Percentiles rank a stretch among this genome's conserved stretches.
These are phyloP conservation scores for Microctenopoma stevenorrisi DNA, from an alignment of 2,797 vertebrate genomes.

Conservation along the genomic window DNA sequence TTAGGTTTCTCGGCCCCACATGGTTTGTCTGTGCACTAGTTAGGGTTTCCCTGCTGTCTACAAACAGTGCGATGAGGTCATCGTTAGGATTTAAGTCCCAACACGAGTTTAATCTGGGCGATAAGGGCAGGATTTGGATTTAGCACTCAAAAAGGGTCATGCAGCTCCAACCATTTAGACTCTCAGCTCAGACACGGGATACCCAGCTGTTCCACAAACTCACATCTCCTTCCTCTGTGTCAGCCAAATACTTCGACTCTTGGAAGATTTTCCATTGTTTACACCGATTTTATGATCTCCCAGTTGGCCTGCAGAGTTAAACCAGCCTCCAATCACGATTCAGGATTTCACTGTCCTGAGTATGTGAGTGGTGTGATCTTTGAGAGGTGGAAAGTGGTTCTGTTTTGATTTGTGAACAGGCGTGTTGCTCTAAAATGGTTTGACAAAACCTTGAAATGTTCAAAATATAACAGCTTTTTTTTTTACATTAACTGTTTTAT, in stretches of 20 bases:
- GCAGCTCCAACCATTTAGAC: slow-evolving; percentile 55
- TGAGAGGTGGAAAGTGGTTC: neutral
- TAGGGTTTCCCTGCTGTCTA: slow-evolving; percentile 68
- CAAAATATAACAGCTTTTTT: too few species aligned
- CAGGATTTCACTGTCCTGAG: slow-evolving; percentile 22
- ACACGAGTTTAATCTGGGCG: slow-evolving; percentile 79
- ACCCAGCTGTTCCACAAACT: slow-evolving; percentile 44
- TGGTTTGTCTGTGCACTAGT: slow-evolving; percentile 29
- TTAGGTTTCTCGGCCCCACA: slow-evolving; percentile 30
- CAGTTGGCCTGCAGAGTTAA: slow-evolving; percentile 10
- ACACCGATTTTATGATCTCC: slow-evolving; percentile 44
- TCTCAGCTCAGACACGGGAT: slow-evolving; percentile 51
- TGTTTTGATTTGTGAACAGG: neutral
- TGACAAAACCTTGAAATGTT: neutral
- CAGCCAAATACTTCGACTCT: slow-evolving; percentile 51
- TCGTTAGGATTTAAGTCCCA: slow-evolving; percentile 77
- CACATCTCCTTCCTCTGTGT: slow-evolving; percentile 15
- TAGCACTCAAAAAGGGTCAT: slow-evolving; percentile 78
- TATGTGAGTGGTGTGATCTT: slow-evolving; percentile 3
- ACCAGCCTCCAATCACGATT: neutral
- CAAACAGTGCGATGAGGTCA: slow-evolving; percentile 79
- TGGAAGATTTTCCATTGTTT: slow-evolving; percentile 49
- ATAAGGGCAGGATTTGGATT: slow-evolving; percentile 81
- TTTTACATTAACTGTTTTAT: too few species aligned
- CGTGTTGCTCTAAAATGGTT: neutral